A percentile compares a stretch with the other conserved stretches of the same genome.
phyloP scores from a whole-genome alignment of 2,797 vertebrate genomes.

The Vireo griseus region DNA sequence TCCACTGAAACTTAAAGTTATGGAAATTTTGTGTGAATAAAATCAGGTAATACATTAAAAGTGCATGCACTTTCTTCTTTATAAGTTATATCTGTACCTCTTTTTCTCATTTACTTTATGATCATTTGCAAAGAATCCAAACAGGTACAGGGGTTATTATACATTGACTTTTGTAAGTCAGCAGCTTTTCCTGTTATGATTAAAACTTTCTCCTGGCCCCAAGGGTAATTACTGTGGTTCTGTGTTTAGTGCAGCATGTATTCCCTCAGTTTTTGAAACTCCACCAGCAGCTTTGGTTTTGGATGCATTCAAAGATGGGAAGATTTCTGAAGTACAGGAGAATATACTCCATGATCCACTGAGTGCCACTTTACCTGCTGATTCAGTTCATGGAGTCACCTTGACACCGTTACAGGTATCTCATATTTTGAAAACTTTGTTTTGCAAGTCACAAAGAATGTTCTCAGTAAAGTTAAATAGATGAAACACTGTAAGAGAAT shows the following conservation, averaged over 20 bases:
- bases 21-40: background rate
- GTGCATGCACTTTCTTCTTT: background rate
- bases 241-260: slow-evolving; percentile 80
- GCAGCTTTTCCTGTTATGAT: background rate
- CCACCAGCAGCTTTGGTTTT: slow-evolving; percentile 76
- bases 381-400: slow-evolving; percentile 61
- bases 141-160: background rate
- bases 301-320: slow-evolving; percentile 71
- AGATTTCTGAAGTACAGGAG: slow-evolving; percentile 34
- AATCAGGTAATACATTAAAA: background rate
- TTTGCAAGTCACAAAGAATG: background rate
- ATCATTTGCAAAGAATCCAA: background rate
- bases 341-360: slow-evolving; percentile 20
- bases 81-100: background rate
- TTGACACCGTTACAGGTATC: slow-evolving; percentile 85
- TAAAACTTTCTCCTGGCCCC: background rate
- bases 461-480: background rate
- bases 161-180: background rate
- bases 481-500: background rate
- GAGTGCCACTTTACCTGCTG: background rate
- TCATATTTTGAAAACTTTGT: background rate
- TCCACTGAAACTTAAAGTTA: background rate
- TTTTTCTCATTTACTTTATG: background rate
- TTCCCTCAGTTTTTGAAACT: slow-evolving; percentile 74
- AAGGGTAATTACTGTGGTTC: slow-evolving; percentile 3